These are phyloP conservation scores for Mohoua ochrocephala DNA, from an alignment of 2,113 vertebrate species.

Conservation along the genomic window DNA sequence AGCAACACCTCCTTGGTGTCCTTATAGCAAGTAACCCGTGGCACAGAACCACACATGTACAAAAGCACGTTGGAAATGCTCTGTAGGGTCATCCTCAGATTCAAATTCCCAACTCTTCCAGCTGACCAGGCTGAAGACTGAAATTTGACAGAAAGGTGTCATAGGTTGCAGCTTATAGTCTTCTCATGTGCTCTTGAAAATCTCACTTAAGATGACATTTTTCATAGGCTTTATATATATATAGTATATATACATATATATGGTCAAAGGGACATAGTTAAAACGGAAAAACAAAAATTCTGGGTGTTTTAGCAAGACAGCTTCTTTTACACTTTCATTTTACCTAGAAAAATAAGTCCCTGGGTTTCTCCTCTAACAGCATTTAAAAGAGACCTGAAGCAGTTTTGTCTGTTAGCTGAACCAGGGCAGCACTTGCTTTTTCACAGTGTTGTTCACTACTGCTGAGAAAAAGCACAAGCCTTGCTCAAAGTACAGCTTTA, in stretches of 20 bases:
- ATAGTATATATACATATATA: neutral
- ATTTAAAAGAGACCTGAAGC: neutral
- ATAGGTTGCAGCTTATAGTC: neutral
- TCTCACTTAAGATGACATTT: neutral
- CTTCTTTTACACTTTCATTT: neutral
- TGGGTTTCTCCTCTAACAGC: neutral
- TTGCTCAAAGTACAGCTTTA: neutral
- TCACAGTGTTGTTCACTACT: neutral
- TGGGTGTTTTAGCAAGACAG: neutral
- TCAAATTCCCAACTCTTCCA: neutral
- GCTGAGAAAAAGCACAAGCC: neutral
- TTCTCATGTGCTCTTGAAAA: neutral
- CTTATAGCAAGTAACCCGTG: neutral
- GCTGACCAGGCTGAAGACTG: neutral
- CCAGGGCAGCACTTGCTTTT: neutral
- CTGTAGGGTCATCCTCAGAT: accelerated
- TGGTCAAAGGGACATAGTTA: neutral
- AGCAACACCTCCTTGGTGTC: neutral
- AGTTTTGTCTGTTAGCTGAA: neutral
- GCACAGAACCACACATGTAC: neutral
- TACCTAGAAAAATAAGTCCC: neutral
- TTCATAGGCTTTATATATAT: neutral
- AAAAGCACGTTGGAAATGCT: neutral
- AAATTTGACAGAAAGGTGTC: neutral
- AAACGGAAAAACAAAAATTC: neutral